Base-by-base conservation (phyloP, 2,888 invertebrate species). In the Morpho helenor region DNA sequence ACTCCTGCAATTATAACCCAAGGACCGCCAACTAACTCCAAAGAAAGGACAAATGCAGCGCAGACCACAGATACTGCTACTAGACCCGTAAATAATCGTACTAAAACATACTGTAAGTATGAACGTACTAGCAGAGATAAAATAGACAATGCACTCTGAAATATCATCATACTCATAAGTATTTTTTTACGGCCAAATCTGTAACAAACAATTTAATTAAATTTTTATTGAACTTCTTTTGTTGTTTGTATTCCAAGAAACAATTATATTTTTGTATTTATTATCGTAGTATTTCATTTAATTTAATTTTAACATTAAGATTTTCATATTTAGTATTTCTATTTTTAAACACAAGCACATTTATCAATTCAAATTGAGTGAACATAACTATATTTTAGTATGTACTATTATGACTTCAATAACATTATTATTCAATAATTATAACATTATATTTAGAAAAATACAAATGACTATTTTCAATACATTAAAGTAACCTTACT, bases 61-160 rank as follows among this genome's bases (percentile, higher is more conserved):
- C 96, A 95, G 31, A 96, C 96, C 51, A 96, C 94, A 16, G 96
- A 95, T n/a, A 96, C 95, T 1, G 95, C 95, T 9, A 95, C 94
- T 67, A 94, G 93, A 0, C 96, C 96, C 76, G 95, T 92, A 3
- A 94, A 73, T 4, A 94, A 93, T 49, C 96, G 88, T 48, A 96
- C 90, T 0, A 93, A 81, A 49, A 95, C 91, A 80, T 95, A 96
- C 64, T 95, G 88, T 66, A 93, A 87, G 80, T 94, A 95, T 66
- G 94, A 94, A 22, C 94, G 93, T 4, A 93, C 93, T 69, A 96
- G 92, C 8, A 95, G 93, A 1, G 95, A 92, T n/a, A 92, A 80
- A 49, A 93, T 86, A n/a, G 92, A 95, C 22, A 95, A 87, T 7
- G 92, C 84, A 59, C 95, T 93, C 80, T 95, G 95, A 10, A 94